Evolutionary conservation across 2,888 invertebrate genomes (phyloP).

Genomic region (Lissonota sp.): DNA sequence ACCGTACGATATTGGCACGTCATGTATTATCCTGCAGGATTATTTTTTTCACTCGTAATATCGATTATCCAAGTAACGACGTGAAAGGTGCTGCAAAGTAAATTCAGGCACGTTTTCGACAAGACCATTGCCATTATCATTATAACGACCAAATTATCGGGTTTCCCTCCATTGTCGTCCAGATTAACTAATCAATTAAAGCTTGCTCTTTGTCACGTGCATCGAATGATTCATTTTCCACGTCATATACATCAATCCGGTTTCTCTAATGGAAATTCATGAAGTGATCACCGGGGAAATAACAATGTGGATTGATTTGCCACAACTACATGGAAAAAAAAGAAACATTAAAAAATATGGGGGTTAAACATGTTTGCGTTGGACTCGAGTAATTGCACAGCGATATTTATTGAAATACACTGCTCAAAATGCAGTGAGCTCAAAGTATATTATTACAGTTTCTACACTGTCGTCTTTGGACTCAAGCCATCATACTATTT

Average conservation of each 20-base stretch:
- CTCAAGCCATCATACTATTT: too few species aligned
- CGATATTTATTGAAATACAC: too few species aligned
- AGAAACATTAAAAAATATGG: too few species aligned
- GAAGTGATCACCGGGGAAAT: too few species aligned
- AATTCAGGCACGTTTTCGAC: not conserved
- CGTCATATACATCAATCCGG: not conserved
- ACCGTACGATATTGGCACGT: not conserved
- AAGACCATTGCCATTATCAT: slow-evolving; percentile 6
- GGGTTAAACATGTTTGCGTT: too few species aligned
- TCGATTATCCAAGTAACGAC: not conserved
- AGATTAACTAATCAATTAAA: slow-evolving; percentile 4
- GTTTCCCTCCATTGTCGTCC: not conserved
- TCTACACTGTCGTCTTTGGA: too few species aligned
- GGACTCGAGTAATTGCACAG: too few species aligned
- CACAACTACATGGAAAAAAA: too few species aligned
- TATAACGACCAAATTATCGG: slow-evolving; percentile 15
- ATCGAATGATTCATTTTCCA: not conserved
- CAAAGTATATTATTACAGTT: too few species aligned
- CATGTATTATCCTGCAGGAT: not conserved
- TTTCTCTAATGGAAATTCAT: too few species aligned
- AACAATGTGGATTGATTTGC: too few species aligned
- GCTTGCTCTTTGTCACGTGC: not conserved
- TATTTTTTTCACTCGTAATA: not conserved
- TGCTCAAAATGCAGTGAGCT: too few species aligned
- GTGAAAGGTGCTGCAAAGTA: not conserved